Base-by-base conservation (phyloP, 2,113 vertebrate species). In the Hyla sarda region DNA sequence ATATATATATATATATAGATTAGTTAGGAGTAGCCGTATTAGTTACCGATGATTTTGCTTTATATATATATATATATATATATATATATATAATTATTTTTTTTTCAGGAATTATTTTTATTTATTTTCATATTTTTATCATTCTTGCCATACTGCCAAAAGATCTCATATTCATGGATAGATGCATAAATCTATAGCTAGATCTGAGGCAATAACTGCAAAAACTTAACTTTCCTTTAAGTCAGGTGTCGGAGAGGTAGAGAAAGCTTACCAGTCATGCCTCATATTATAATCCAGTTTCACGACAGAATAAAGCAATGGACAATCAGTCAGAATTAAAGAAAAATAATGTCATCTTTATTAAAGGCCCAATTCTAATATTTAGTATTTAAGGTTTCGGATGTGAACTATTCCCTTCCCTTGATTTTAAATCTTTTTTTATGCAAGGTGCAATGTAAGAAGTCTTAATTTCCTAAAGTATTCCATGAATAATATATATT, bases 401-500 rank as follows among this genome's bases (percentile, higher is more conserved):
- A 41, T 71, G 23, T 0, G 9, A 37, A 5, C 19, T 25, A 12
- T 30, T 37, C 67, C 17, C 34, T 75, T 47, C 12, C 1, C 14
- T 50, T 76, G 16, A 76, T 30, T 76, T 28, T 17, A 17, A 16
- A 9, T 30, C 14, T 47, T 82, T 41, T 41, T 82, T 48, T 41
- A 60, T 50, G 45, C 58, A 76, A 67, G 56, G 73, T 32, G 47
- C 60, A 77, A 21, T 52, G 28, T 78, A 77, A 62, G 54, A 67
- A 67, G 58, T 67, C 67, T 85, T 85, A 50, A 85, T 85, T 85
- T 78, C 58, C 21, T 67, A 50, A 85, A 78, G 83, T 85, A 52
- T 65, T 8, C 2, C 25, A 85, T 85, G 16, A 85, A 85, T 85
- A 85, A 78, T 78, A 65, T 34, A 85, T 77, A 78, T 32, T 78